Evolutionary conservation across 2,113 vertebrate species (phyloP).

Genomic region (Ellobius talpinus): DNA sequence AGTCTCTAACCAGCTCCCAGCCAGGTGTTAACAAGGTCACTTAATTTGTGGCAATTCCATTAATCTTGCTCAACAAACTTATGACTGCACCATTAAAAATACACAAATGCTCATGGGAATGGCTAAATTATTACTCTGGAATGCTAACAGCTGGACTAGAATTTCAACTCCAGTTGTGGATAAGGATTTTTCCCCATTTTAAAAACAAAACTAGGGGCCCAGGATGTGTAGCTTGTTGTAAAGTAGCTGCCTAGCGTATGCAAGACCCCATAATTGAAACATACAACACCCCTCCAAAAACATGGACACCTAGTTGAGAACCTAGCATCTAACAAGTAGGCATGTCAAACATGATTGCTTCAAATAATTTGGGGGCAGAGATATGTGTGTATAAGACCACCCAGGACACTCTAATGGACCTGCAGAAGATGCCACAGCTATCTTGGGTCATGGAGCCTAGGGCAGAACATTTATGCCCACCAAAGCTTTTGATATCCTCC

Average conservation of each 20-base stretch:
- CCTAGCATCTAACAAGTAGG: slow-evolving; percentile 12
- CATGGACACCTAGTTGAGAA: neutral
- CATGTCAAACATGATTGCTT: neutral
- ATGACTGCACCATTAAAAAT: slow-evolving; percentile 12
- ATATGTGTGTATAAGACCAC: neutral
- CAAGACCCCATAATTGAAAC: neutral
- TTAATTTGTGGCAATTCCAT: slow-evolving; percentile 5
- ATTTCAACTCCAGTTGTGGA: slow-evolving; percentile 51
- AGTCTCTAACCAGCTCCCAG: slow-evolving; percentile 20
- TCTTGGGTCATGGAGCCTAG: neutral
- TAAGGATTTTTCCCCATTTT: neutral
- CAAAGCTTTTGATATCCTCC: neutral
- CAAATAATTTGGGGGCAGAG: neutral
- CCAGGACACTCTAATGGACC: neutral
- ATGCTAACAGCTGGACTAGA: neutral
- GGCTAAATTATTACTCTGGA: slow-evolving; percentile 1
- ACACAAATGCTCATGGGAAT: neutral
- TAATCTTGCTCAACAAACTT: neutral
- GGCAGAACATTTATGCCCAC: neutral
- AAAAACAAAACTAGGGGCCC: too few relatives aligned
- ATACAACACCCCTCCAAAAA: neutral
- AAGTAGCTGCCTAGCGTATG: neutral
- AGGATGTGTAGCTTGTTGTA: neutral
- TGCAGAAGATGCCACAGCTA: neutral
- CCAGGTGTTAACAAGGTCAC: slow-evolving; percentile 40